These are phyloP conservation scores for Aricia agestis DNA, from an alignment of 1,140 invertebrate genomes.

Conservation along the genomic window DNA sequence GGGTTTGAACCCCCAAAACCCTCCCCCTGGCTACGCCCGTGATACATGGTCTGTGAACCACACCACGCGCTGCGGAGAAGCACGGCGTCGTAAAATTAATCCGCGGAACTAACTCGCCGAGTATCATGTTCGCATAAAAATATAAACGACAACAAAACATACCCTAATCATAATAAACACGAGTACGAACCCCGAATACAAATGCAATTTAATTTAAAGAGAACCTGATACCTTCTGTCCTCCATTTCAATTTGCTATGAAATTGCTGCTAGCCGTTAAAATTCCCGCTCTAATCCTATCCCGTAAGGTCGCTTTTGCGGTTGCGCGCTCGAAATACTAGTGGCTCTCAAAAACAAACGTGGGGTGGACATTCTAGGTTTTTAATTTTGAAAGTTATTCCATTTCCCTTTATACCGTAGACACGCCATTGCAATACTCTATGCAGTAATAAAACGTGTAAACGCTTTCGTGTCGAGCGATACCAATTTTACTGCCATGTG, in stretches of 20 bases:
- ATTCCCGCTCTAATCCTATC: neutral
- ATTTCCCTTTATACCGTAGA: constrained; percentile 8
- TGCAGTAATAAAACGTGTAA: constrained; percentile 12
- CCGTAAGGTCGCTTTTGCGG: neutral
- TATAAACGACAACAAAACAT: neutral
- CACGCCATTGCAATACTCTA: constrained; percentile 11
- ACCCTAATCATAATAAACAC: constrained; percentile 12
- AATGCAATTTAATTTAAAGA: neutral
- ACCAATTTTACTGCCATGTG: neutral
- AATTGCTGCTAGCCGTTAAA: neutral
- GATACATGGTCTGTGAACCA: neutral
- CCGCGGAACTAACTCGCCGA: neutral
- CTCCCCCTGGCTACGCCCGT: no score
- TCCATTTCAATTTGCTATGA: constrained; percentile 6
- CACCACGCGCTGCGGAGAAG: neutral
- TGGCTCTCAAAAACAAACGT: constrained; percentile 7
- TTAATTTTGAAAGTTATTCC: constrained; percentile 14
- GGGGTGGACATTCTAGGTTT: constrained; percentile 11
- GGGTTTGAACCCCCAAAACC: no score
- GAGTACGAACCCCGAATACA: neutral
- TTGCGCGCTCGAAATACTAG: neutral
- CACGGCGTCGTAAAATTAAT: neutral
- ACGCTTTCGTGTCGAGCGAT: constrained; percentile 5
- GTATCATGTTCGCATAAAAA: neutral
- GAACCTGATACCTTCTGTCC: constrained; percentile 3